phyloP scores from a whole-genome alignment of 2,113 vertebrate species.

The Rhinolophus ferrumequinum region DNA sequence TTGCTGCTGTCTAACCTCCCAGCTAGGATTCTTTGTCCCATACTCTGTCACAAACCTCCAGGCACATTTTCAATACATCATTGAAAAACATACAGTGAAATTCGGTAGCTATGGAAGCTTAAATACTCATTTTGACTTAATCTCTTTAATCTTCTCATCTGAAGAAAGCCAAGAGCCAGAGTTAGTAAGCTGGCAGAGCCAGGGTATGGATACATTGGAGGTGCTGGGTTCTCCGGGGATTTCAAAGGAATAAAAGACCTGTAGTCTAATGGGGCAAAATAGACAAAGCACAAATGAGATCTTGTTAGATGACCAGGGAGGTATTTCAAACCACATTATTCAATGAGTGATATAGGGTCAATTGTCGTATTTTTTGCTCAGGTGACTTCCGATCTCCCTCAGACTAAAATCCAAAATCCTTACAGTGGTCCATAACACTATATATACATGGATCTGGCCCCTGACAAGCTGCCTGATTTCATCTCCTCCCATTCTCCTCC shows the following conservation, averaged over 20 bases:
- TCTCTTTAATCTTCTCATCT: background rate
- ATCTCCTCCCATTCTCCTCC: background rate
- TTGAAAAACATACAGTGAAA: background rate
- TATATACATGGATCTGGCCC: background rate
- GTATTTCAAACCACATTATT: conserved; percentile 9
- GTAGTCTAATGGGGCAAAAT: background rate
- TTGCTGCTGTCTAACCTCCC: background rate
- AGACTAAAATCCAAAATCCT: background rate
- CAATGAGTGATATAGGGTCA: background rate
- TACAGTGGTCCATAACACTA: background rate
- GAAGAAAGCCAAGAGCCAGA: background rate
- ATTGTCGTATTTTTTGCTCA: background rate
- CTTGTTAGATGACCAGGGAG: background rate
- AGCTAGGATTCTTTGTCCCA: background rate
- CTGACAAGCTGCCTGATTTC: background rate
- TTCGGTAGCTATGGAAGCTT: background rate
- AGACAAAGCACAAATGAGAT: background rate
- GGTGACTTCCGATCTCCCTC: background rate
- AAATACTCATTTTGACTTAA: background rate
- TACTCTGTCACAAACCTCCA: background rate
- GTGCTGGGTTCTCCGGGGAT: background rate
- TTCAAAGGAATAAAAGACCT: background rate
- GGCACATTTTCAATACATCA: background rate
- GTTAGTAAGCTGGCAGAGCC: background rate
- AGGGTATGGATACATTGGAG: background rate